Evolutionary conservation across 2,113 vertebrate species (phyloP).

Genomic region (Mastomys coucha): DNA sequence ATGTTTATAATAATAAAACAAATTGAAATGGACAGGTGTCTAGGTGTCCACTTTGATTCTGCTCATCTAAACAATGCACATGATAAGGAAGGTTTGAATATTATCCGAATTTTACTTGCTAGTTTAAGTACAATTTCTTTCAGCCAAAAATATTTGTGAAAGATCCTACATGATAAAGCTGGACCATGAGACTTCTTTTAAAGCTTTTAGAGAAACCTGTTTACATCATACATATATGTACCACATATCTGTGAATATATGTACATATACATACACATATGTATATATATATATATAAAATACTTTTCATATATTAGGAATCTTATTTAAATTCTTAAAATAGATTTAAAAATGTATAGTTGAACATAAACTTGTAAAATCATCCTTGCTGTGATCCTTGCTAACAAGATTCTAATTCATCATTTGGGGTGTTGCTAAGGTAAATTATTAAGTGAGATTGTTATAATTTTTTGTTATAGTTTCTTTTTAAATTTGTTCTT

Average conservation of each 20-base stretch:
- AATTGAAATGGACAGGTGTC: conserved; percentile 8
- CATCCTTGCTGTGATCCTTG: not conserved
- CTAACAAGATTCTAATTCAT: not conserved
- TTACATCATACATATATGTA: no score
- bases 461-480: not conserved
- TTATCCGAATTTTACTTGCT: conserved; percentile 49
- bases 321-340: no score
- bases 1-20: not conserved
- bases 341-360: not conserved
- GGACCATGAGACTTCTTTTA: not conserved
- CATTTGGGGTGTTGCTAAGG: not conserved
- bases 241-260: no score
- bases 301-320: no score
- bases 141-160: conserved; percentile 40
- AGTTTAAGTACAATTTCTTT: conserved; percentile 27
- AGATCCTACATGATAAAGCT: conserved; percentile 25
- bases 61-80: not conserved
- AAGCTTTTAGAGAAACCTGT: not conserved
- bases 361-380: not conserved
- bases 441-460: not conserved
- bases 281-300: no score
- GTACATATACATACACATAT: no score
- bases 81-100: conserved; percentile 7
- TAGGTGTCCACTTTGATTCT: conserved; percentile 18
- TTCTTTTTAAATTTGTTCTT: not conserved